A percentile compares a stretch with the other conserved stretches of the same genome.
Evolutionary conservation across 2,113 vertebrate species (phyloP).

Genomic region (Pelmatolapia mariae): DNA sequence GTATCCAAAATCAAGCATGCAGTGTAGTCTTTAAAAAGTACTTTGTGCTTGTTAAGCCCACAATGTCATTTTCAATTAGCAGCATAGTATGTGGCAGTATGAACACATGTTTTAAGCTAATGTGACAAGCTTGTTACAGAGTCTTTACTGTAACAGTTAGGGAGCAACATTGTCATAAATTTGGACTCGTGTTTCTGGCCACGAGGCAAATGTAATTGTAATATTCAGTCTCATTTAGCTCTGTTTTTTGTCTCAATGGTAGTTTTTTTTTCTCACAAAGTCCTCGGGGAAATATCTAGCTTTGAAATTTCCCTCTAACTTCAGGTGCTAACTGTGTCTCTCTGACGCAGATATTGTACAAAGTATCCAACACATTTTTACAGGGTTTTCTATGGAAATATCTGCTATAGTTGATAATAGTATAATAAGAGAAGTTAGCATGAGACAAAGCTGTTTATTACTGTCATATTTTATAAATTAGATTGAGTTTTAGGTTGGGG

Average conservation of each 20-base stretch:
- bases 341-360: background rate
- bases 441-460: background rate
- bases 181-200: background rate
- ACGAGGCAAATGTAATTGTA: background rate
- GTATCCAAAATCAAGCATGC: background rate
- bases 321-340: background rate
- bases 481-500: background rate
- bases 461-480: background rate
- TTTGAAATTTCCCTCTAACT: background rate
- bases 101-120: background rate
- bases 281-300: rapidly evolving
- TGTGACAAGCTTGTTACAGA: background rate
- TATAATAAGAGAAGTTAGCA: background rate
- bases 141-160: background rate
- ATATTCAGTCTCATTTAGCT: background rate
- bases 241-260: background rate
- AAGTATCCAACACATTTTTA: background rate
- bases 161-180: background rate
- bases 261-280: background rate
- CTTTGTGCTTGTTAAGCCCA: background rate
- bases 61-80: background rate
- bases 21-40: background rate
- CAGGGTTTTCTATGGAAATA: background rate
- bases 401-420: background rate
- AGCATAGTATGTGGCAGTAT: background rate